phyloP scores from a whole-genome alignment of 2,797 vertebrate species.

The Diceros bicornis region DNA sequence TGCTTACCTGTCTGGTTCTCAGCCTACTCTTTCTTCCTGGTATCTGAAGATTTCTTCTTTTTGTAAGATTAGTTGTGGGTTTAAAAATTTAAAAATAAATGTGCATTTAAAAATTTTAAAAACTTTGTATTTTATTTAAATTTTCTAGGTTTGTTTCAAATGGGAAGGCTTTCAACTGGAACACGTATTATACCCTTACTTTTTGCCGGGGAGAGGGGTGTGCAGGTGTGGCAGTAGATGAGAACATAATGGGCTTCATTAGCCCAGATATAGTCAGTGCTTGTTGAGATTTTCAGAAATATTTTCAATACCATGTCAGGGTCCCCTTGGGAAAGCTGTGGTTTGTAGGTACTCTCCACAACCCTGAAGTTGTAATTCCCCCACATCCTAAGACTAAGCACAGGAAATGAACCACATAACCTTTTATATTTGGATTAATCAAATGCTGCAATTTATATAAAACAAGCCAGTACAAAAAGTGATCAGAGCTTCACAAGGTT shows the following conservation, averaged over 20 bases:
- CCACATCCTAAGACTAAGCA: not conserved
- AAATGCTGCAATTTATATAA: not conserved
- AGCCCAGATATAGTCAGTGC: not conserved
- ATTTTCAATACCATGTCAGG: not conserved
- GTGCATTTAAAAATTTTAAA: not conserved
- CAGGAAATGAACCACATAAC: not conserved
- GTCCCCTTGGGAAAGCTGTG: not conserved
- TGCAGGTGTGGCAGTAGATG: not conserved
- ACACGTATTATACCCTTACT: not conserved
- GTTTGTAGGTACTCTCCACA: not conserved
- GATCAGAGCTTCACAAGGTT: not conserved
- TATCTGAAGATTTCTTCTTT: not conserved
- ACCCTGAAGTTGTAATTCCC: not conserved
- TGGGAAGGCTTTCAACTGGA: not conserved
- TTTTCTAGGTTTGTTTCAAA: not conserved
- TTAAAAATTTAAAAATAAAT: not conserved
- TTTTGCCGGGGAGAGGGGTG: rapidly evolving
- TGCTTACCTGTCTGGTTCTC: not conserved
- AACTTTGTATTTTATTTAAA: not conserved
- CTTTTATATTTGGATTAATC: constrained; percentile 57
- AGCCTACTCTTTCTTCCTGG: not conserved
- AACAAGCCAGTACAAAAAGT: not conserved
- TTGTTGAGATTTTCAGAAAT: not conserved
- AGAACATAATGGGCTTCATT: not conserved
- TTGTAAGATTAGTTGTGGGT: not conserved